Evolutionary conservation across 2,888 invertebrate genomes (phyloP).

Genomic region (Tachina grossa): DNA sequence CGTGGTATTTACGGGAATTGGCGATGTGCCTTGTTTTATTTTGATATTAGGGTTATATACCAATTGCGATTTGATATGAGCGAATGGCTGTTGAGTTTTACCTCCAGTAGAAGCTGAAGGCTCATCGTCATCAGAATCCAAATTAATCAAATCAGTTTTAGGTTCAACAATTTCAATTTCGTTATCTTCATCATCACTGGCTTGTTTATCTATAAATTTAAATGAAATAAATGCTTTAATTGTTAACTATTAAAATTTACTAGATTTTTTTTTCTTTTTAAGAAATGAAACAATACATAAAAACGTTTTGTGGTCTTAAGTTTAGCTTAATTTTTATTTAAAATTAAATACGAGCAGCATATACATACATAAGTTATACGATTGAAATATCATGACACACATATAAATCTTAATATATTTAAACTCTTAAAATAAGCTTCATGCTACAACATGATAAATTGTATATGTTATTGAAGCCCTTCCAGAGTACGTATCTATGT

Average conservation of each 20-base stretch:
- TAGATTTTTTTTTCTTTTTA: not conserved
- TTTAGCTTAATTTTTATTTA: constrained; percentile 10
- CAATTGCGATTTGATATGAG: constrained; percentile 31
- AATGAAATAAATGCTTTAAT: constrained; percentile 6
- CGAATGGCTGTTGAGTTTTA: constrained; percentile 15
- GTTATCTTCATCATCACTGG: constrained; percentile 82
- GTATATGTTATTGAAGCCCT: not conserved
- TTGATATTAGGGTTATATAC: not conserved
- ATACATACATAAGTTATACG: constrained; percentile 2
- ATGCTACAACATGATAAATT: not conserved
- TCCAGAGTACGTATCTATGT: not conserved
- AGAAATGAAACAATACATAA: not conserved
- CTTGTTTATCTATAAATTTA: constrained; percentile 80
- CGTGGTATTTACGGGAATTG: not conserved
- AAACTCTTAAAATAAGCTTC: constrained; percentile 4
- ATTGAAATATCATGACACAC: constrained; percentile 6
- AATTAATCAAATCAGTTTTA: constrained; percentile 81
- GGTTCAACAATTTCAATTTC: constrained; percentile 83
- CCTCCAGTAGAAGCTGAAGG: constrained; percentile 49
- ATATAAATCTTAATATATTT: constrained; percentile 5
- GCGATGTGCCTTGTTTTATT: not conserved
- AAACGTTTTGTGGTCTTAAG: not conserved
- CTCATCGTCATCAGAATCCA: constrained; percentile 81
- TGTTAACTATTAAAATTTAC: not conserved
- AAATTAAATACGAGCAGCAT: not conserved